Percentiles rank a stretch among this genome's conserved stretches.
Conservation (phyloP, 2,888 invertebrate genomes). For the Barypeithes pellucidus region DNA sequence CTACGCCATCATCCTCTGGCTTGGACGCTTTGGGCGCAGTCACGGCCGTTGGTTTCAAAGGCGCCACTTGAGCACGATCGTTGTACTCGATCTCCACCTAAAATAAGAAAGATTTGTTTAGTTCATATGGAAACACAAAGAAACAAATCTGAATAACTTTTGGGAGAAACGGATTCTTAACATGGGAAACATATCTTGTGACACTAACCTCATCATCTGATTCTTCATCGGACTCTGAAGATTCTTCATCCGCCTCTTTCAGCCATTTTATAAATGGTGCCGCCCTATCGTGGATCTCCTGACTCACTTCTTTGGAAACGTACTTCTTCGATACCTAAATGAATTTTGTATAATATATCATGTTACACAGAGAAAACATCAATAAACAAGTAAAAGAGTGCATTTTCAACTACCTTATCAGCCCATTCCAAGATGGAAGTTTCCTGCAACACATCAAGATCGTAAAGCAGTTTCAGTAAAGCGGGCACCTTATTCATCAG, state of each 20-base stretch:
- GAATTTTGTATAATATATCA: conserved; percentile 29
- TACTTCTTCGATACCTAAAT: conserved; percentile 88
- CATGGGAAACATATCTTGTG: no score
- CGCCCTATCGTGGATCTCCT: conserved; percentile 93
- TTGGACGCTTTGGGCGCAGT: conserved; percentile 68
- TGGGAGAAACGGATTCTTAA: no score
- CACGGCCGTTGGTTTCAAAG: conserved; percentile 72
- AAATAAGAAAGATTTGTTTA: conserved; percentile 19
- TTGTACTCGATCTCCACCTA: conserved; percentile 87
- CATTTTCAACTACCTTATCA: conserved; percentile 76
- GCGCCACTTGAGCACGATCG: conserved; percentile 86
- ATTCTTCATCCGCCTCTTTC: conserved; percentile 96
- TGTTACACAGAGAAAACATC: not conserved
- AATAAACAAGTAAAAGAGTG: not conserved
- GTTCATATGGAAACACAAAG: not conserved
- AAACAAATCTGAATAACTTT: no score
- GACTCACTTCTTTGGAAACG: conserved; percentile 90
- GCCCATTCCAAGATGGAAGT: conserved; percentile 96
- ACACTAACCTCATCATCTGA: conserved; percentile 73
- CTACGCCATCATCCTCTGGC: conserved; percentile 82
- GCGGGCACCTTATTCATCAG: conserved; percentile 87
- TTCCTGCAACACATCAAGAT: conserved; percentile 95
- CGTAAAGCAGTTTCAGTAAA: conserved; percentile 85
- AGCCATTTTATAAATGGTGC: conserved; percentile 97
- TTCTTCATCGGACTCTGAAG: conserved; percentile 84